Conservation (phyloP, 2,113 vertebrate genomes). For the Leucoraja erinaceus region DNA sequence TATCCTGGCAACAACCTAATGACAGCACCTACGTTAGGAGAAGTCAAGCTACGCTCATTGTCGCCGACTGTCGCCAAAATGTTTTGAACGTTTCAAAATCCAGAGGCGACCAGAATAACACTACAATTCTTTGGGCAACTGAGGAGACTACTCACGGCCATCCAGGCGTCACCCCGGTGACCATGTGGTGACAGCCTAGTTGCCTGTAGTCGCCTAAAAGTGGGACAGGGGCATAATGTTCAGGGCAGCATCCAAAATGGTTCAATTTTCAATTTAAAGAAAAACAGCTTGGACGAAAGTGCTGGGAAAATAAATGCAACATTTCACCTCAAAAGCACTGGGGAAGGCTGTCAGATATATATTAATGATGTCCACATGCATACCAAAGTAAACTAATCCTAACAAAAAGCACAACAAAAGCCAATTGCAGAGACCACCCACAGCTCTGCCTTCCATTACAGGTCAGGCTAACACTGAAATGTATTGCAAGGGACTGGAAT, state of each 20-base stretch:
- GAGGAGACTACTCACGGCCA: too few relatives aligned
- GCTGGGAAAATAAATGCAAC: conserved; percentile 34
- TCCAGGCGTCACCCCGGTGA: too few relatives aligned
- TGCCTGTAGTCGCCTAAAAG: too few relatives aligned
- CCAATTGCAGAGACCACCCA: conserved; percentile 19
- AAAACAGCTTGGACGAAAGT: neutral
- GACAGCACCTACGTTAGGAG: too few relatives aligned
- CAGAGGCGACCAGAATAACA: too few relatives aligned
- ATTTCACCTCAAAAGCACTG: conserved; percentile 3
- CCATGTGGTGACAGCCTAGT: too few relatives aligned
- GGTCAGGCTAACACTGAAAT: neutral
- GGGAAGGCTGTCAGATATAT: neutral
- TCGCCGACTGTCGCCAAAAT: too few relatives aligned
- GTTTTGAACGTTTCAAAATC: too few relatives aligned
- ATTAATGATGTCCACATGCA: conserved; percentile 26
- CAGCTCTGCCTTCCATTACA: neutral
- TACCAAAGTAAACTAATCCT: neutral
- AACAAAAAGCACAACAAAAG: neutral
- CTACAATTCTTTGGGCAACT: too few relatives aligned
- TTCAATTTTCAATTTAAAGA: neutral
- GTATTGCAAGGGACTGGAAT: neutral
- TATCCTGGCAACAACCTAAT: too few relatives aligned
- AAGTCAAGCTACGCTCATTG: too few relatives aligned
- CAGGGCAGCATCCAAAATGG: neutral
- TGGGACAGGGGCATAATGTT: neutral